Evolutionary conservation across 2,797 vertebrate genomes (phyloP).

Genomic region (Crocodylus rhombifer): DNA sequence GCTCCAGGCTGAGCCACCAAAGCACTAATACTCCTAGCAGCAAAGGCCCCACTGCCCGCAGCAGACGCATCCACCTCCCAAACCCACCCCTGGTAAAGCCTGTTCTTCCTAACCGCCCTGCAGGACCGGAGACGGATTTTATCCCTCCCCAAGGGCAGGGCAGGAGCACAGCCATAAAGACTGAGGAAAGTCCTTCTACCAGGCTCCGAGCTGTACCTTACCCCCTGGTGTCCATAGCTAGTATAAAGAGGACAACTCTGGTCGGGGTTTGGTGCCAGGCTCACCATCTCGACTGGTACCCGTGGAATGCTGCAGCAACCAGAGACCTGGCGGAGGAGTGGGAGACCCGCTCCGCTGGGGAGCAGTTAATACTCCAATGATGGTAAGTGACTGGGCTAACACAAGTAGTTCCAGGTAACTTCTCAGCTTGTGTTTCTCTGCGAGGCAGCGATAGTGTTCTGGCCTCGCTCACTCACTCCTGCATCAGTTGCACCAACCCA

Average conservation of each 20-base stretch:
- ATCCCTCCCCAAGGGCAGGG: too few relatives aligned
- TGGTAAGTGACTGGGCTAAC: background rate
- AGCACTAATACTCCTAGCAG: background rate
- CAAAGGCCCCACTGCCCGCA: background rate
- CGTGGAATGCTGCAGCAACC: fast-evolving
- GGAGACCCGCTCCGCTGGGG: fast-evolving
- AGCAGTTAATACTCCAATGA: fast-evolving
- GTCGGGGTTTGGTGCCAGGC: too few relatives aligned
- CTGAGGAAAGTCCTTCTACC: background rate
- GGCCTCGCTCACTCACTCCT: fast-evolving
- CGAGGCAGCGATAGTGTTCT: background rate
- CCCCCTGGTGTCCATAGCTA: background rate
- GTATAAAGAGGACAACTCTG: fast-evolving
- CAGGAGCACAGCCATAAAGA: background rate
- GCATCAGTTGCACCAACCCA: background rate
- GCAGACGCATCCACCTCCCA: background rate
- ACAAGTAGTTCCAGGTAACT: fast-evolving
- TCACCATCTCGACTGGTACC: background rate
- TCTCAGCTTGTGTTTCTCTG: fast-evolving
- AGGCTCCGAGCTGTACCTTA: fast-evolving
- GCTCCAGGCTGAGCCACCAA: background rate
- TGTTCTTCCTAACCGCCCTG: background rate
- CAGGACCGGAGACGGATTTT: background rate
- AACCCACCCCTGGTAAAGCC: fast-evolving
- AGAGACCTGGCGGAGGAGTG: fast-evolving